Evolutionary conservation across 2,797 vertebrate species (phyloP), one percentile per base, ranked within the genome.

Genomic region (Danionella dracula): DNA sequence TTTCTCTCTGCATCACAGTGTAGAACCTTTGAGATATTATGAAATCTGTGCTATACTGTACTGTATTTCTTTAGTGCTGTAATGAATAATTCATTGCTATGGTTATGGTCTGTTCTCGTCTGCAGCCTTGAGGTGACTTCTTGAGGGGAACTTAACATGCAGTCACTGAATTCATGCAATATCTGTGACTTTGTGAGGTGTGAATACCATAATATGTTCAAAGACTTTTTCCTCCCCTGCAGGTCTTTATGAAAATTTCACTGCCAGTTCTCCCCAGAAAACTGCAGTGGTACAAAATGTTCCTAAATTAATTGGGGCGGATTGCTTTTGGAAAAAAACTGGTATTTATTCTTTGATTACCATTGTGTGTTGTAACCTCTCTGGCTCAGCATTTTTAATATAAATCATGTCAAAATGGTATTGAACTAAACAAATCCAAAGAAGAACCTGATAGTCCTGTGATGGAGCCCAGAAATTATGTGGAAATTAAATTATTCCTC

Each of bases 61-160:
- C 6, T 27, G 23, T 3, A 23, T 55, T 55, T 65, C 50, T 44
- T 19, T 44, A 29, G 23, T 34, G 38, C 49, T 17, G 6, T 17
- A 54, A 44, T 64, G 4, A 64, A 64, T 64, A 54, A 65, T 65
- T 54, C 13, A 65, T 34, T 13, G n/a, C 5, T 64, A 3, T 5
- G 6, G 38, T 54, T 32, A 42, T 42, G 35, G 49, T 19, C 38
- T 11, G n/a, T 53, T 32, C 49, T 58, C 16, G 13, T 27, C 44
- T 49, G 13, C 58, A 38, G 44, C 32, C 58, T 48, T 61, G 58
- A 37, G 45, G 21, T 50, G 21, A 17, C 21, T 41, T 17, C 40
- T 51, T 51, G 35, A 35, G 37, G 19, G 7, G n/a, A 65, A 54
- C 29, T 54, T 65, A 54, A 34, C n/a, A 23, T 45, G 23, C 6